Evolutionary conservation across 37 sponge, comb jelly and placozoan genomes (phyloP), one percentile per base, ranked within the genome.

Genomic region (Trichoplax adhaerens): DNA sequence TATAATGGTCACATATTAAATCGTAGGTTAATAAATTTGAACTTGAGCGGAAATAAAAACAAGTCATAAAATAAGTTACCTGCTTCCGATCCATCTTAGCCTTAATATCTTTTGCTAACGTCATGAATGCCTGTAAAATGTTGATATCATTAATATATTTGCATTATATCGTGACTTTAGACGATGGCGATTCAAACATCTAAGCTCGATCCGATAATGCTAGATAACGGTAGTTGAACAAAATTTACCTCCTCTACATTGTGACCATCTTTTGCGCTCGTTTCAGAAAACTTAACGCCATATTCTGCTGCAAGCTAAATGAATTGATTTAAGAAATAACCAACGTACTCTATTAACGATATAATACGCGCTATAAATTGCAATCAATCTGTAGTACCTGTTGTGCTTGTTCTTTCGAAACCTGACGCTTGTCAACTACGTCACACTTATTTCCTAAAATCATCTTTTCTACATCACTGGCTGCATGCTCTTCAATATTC

Each of bases 401-500:
- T 62, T 77, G 78, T 4, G 93, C 99, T 77, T 86, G 85, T 79
- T 97, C 94, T 58, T 70, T 80, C 75, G 85, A 83, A 64, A 97
- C 90, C 50, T 84, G 83, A 56, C 99, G 65, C 1, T 87, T 77
- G 48, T 97, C 99, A 5, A 82, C 87, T 7, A 88, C 74, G 65
- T 97, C 99, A 76, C 93, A 97, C 78, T 97, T 97, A 80, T 97
- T 97, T 48, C 87, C 99, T 1, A 97, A 79, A 1, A 97, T 91
- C 93, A 97, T 92, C 68, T 88, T 91, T 80, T 97, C 99, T 53
- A 97, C 99, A 73, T 97, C 99, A 3, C 90, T 80, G 1, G 99
- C 82, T 3, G 99, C 99, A 77, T 97, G 86, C 95, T 97, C 99
- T 70, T 97, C 99, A 57, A 97, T 91, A 65, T 97, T 97, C 56